Conservation (phyloP, 1,140 invertebrate species). For the Drosophila bocki region DNA sequence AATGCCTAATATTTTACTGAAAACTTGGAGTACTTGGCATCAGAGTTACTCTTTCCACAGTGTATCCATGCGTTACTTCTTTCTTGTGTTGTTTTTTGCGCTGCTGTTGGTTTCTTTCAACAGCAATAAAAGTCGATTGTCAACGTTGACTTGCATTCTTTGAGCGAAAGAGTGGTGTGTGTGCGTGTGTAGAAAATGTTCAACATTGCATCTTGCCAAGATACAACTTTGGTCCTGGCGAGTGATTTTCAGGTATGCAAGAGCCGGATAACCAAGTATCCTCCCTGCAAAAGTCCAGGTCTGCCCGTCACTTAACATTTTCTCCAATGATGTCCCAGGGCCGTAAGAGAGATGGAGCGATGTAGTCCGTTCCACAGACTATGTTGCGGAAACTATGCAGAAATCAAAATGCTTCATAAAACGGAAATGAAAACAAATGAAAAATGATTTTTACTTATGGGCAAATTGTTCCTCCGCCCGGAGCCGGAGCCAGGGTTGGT, state of each 20-base stretch:
- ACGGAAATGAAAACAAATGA: conserved; percentile 81
- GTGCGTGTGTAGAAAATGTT: conserved; percentile 31
- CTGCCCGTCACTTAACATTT: conserved; percentile 72
- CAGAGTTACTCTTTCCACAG: background rate
- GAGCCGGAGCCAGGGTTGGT: conserved; percentile 2
- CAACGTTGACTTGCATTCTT: conserved; percentile 63
- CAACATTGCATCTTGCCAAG: conserved; percentile 28
- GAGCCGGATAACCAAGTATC: conserved; percentile 14
- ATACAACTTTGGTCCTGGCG: conserved; percentile 26
- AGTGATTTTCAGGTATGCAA: conserved; percentile 54
- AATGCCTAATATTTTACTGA: background rate
- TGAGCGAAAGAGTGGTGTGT: conserved; percentile 15
- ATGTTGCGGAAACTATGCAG: conserved; percentile 52
- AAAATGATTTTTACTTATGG: conserved; percentile 80
- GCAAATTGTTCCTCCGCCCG: conserved; percentile 54
- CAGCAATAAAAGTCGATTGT: conserved; percentile 80
- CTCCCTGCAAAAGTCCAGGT: conserved; percentile 11
- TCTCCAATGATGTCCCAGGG: conserved; percentile 43
- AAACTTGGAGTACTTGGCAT: background rate
- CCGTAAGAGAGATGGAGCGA: background rate
- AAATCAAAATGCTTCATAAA: conserved; percentile 78
- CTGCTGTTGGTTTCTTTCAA: conserved; percentile 46
- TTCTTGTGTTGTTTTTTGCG: conserved; percentile 14
- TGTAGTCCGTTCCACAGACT: conserved; percentile 1
- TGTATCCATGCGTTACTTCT: background rate